Base-by-base conservation (phyloP, 2,888 invertebrate genomes). In the Callyntrura sp. region DNA sequence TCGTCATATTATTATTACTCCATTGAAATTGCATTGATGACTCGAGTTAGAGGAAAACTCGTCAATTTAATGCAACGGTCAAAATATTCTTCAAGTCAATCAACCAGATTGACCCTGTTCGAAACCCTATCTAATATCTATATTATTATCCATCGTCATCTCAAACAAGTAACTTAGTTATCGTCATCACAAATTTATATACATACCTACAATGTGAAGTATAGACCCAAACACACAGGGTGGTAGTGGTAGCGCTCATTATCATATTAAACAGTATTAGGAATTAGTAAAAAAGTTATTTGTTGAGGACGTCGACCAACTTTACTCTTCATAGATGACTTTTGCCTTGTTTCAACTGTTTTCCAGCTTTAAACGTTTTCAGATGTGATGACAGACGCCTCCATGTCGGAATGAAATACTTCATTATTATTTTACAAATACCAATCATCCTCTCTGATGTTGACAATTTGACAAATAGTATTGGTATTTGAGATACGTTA, bases 91-190 rank as follows among this genome's bases (percentile, higher is more conserved):
- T 60, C n/a, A 57, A 79, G 35, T 60, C 79, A 78, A 12, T 20
- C 78, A 79, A 79, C 79, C 79, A 57, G 60, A 79, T 43, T 79
- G 60, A 79, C 79, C 79, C 79, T 79, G 60, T 79, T 79, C 23
- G 60, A 51, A 76, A 76, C 20, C 12, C 51, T 23, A 28, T 76
- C 76, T 76, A 14, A 25, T 23, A 28, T 76, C 76, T 76, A 14
- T 51, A 14, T 14, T 20, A 6, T 1, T 76, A 51, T 51, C 25
- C 28, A 25, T 76, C 76, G 51, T 35, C n/a, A 28, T 9, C n/a
- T 60, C 23, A 45, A 43, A 8, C 28, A 65, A 28, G 28, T 65
- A 43, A 62, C 25, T 60, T 23, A 12, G 25, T 35, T 70, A 35
- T 6, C 4, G 25, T 35, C 43, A 35, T 6, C 4, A 5, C n/a